phyloP scores from a whole-genome alignment of 2,888 invertebrate species.

The Mamestra brassicae region DNA sequence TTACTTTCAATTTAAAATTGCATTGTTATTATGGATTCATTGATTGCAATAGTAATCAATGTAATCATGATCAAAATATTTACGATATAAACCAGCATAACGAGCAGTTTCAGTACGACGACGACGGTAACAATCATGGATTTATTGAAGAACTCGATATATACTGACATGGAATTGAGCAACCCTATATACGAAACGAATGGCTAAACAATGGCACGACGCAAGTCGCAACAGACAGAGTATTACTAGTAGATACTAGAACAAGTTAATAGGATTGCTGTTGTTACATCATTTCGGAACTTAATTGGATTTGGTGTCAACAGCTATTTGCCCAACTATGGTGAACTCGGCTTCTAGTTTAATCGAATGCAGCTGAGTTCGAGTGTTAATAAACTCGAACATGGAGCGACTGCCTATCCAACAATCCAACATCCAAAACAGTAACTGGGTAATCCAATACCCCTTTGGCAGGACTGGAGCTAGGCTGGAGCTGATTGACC shows the following conservation, averaged over 20 bases:
- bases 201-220: slow-evolving; percentile 50
- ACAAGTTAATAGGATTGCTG: slow-evolving; percentile 29
- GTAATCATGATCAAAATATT: no score
- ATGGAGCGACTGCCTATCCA: no score
- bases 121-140: not conserved
- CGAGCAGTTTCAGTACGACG: no score
- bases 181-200: slow-evolving; percentile 39
- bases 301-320: slow-evolving; percentile 17
- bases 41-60: not conserved
- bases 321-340: not conserved
- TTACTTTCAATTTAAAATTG: not conserved
- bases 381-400: no score
- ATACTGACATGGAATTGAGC: slow-evolving; percentile 3
- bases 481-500: no score
- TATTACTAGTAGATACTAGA: slow-evolving; percentile 33
- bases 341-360: no score
- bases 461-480: no score
- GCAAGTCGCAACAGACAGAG: slow-evolving; percentile 51
- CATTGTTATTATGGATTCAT: not conserved
- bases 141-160: not conserved
- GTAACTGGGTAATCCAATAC: no score
- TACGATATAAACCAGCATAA: no score
- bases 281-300: slow-evolving; percentile 48
- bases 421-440: no score
- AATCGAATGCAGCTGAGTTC: no score